Conservation (phyloP, 2,113 vertebrate genomes). For the Brachyistius frenatus region DNA sequence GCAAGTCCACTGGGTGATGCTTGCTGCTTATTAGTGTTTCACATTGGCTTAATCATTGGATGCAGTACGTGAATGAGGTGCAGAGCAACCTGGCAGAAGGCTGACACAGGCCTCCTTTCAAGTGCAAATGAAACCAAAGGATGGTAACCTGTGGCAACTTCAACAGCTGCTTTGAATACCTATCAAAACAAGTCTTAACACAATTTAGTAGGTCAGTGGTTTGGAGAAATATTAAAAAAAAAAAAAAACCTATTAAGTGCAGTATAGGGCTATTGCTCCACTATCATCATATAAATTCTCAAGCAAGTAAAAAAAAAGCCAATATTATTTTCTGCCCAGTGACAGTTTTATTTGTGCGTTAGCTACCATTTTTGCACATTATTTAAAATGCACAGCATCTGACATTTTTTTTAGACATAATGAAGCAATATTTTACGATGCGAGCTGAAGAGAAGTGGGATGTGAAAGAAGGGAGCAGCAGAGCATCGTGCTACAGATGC, state of each 20-base stretch:
- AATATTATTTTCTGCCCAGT: conserved; percentile 37
- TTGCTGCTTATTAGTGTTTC: conserved; percentile 79
- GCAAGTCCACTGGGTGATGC: conserved; percentile 75
- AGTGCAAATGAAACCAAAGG: conserved; percentile 71
- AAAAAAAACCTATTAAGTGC: not conserved
- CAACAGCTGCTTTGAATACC: conserved; percentile 53
- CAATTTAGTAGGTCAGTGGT: conserved; percentile 52
- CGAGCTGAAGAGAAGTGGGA: conserved; percentile 73
- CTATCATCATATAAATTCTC: conserved; percentile 16
- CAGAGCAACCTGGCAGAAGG: conserved; percentile 66
- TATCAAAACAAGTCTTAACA: conserved; percentile 35
- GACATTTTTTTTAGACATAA: conserved; percentile 67
- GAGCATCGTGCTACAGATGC: conserved; percentile 85
- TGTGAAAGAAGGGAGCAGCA: conserved; percentile 62
- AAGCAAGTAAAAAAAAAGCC: conserved; percentile 10
- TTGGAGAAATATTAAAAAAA: conserved; percentile 35
- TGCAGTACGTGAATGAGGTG: conserved; percentile 71
- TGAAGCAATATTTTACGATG: conserved; percentile 78
- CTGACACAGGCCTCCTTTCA: conserved; percentile 66
- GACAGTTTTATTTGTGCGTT: conserved; percentile 33
- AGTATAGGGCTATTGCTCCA: not conserved
- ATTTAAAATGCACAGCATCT: conserved; percentile 57
- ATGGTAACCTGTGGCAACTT: conserved; percentile 61
- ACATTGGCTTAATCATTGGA: conserved; percentile 75
- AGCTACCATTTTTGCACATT: conserved; percentile 40